Evolutionary conservation across 1,140 invertebrate species (phyloP), one percentile per base, ranked within the genome.

Genomic region (Philotrypesis tridentata): DNA sequence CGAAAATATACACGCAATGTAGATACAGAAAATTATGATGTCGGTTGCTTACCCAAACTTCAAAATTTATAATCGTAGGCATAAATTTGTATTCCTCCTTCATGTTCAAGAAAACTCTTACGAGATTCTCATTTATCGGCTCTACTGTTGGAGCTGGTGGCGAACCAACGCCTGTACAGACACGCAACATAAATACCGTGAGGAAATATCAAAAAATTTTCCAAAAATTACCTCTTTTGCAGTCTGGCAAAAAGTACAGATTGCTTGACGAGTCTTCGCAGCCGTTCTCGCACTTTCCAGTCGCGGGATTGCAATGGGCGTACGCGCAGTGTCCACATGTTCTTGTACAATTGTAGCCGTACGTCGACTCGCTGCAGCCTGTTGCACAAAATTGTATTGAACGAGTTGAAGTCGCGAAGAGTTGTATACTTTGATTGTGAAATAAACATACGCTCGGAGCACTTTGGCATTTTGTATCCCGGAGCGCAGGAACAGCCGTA

Each of bases 1-100:
- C 12, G 29, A 17, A 72, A 11, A 40, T 72, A 40, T 72, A 43
- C 23, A 12, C 25, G 25, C 25, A 40, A 9, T 72, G 37, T 8
- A 48, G 1, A 23, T 43, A 43, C 0, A 71, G 7, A 43, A 40
- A 71, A 72, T 21, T 31, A 55, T 43, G n/a, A n/a, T n/a, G n/a
- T n/a, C n/a, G n/a, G n/a, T n/a, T n/a, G n/a, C n/a, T 65, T 83
- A 83, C 76, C 63, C 31, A 70, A 48, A 83, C 60, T 79, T 79
- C 61, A 25, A 83, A 83, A 23, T 23, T 21, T 0, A 79, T 2
- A 29, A 7, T 74, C 11, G 72, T 83, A 29, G 76, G 67, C 29
- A 83, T 61, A 1, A 68, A 29, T 61, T 75, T 76, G 70, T 79
- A 83, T 31, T 83, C 77, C 37, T 77, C 63, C 55, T 79, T 11